Evolutionary conservation across 1,140 invertebrate genomes (phyloP), one percentile per base, ranked within the genome.

Genomic region (Drosophila serrata): DNA sequence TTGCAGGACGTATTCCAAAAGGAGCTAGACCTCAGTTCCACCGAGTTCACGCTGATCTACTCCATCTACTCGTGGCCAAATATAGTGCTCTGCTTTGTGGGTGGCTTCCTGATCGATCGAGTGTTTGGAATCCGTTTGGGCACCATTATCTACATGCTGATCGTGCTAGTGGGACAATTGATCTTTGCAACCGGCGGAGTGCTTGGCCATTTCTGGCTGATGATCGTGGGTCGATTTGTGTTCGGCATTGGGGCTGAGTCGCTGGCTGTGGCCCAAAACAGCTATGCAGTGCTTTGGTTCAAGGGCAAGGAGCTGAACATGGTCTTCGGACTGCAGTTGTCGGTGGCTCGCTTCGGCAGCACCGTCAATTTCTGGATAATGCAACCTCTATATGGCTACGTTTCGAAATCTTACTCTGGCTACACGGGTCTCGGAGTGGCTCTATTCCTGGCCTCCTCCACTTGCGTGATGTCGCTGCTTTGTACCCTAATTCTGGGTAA

Each of bases 21-120:
- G 79, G 98, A 99, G 87, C 94, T 99, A 80, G 93, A 95, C 42
- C 94, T 99, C 53, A 95, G 95, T 22, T 97, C 97, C 57, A 95
- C 95, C 3, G 93, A 97, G 90, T 99, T 98, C 94, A 96, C 97
- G 67, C 93, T 96, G 45, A 94, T 99, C 19, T 99, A 99, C 94
- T 97, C 98, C 1, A 96, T 98, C 93, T 99, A 99, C 92, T 99
- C 98, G 0, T 99, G 98, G 98, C 99, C 99, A 40, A 99, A 99
- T 95, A 97, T 99, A 3, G 94, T 99, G 42, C 93, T 99, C 19
- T 99, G 98, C 93, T 98, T 99, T 92, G 95, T 99, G 92, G 98
- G 98, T 22, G 98, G 98, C 76, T 99, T 98, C 93, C 94, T 99
- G 22, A 95, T 99, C 78, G 99, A 99, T 93, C 95, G 96, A 74